phyloP scores from a whole-genome alignment of 2,797 vertebrate genomes.

The Sebastes baramenuke region DNA sequence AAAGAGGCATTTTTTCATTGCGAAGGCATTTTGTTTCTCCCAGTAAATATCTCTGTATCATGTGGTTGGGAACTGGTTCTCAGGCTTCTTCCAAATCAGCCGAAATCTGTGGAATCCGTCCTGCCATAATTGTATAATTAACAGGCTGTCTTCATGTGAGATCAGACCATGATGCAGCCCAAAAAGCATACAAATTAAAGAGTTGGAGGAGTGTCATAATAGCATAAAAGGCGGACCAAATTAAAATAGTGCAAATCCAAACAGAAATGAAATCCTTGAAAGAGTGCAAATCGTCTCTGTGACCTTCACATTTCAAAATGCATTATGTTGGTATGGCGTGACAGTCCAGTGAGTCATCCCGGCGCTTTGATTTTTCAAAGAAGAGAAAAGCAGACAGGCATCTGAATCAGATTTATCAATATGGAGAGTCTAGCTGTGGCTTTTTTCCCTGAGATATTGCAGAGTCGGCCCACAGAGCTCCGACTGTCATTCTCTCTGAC shows the following conservation, averaged over 20 bases:
- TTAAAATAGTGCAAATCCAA: conserved; percentile 23
- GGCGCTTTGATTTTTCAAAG: conserved; percentile 26
- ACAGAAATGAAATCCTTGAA: conserved; percentile 15
- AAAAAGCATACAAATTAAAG: background rate
- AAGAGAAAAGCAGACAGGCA: conserved; percentile 16
- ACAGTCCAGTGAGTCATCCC: conserved; percentile 12
- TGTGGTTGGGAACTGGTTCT: background rate
- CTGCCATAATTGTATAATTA: background rate
- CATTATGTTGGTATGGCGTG: conserved; percentile 25
- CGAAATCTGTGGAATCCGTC: background rate
- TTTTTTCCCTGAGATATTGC: background rate
- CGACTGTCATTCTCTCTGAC: conserved; percentile 13
- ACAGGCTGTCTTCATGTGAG: background rate
- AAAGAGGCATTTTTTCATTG: background rate
- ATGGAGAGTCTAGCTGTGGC: background rate
- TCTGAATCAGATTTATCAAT: conserved; percentile 44
- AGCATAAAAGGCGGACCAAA: background rate
- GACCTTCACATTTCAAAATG: conserved; percentile 45
- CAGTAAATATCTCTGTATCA: background rate
- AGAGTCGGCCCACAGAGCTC: background rate
- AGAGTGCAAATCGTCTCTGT: conserved; percentile 1
- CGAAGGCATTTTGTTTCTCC: background rate
- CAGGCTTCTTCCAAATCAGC: background rate
- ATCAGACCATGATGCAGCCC: background rate
- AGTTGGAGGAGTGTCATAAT: background rate